These are phyloP conservation scores for Coelopa pilipes DNA, from an alignment of 2,888 invertebrate genomes.

Conservation along the genomic window DNA sequence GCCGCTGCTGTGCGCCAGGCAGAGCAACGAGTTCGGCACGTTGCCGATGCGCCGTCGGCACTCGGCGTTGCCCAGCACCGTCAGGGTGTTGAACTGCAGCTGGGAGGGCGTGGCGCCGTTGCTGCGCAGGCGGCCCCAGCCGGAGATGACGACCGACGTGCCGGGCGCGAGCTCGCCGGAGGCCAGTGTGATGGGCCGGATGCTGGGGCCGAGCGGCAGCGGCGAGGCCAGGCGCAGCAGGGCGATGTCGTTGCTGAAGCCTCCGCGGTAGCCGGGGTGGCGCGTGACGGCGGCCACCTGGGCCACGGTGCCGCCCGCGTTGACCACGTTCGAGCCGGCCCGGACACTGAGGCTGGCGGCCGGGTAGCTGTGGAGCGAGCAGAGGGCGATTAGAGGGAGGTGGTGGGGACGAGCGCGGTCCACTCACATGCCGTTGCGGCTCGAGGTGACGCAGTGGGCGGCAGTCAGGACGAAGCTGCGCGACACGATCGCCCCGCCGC, in stretches of 20 bases:
- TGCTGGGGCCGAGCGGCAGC: conserved; percentile 43
- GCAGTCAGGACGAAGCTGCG: conserved; percentile 35
- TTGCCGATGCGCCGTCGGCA: conserved; percentile 48
- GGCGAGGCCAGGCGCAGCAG: conserved; percentile 51
- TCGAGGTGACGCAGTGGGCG: conserved; percentile 33
- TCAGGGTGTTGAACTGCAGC: conserved; percentile 54
- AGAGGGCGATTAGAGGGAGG: neutral
- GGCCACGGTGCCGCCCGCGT: conserved; percentile 47
- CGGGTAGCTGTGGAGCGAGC: neutral
- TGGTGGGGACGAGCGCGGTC: neutral
- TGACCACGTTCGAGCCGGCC: conserved; percentile 52
- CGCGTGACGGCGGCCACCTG: conserved; percentile 47
- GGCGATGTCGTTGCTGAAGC: conserved; percentile 55
- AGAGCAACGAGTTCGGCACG: conserved; percentile 53
- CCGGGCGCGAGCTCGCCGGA: conserved; percentile 47
- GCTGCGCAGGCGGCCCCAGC: conserved; percentile 57
- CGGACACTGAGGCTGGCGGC: conserved; percentile 49
- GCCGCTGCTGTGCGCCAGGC: conserved; percentile 50
- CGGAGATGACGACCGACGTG: conserved; percentile 52
- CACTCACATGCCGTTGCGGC: neutral
- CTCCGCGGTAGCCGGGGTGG: conserved; percentile 52
- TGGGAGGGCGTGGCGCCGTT: conserved; percentile 52
- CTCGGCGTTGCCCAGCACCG: conserved; percentile 44
- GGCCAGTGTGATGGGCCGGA: conserved; percentile 54
- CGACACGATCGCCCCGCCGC: conserved; percentile 37